Evolutionary conservation across 2,113 vertebrate species (phyloP).

Genomic region (Otus sunia): DNA sequence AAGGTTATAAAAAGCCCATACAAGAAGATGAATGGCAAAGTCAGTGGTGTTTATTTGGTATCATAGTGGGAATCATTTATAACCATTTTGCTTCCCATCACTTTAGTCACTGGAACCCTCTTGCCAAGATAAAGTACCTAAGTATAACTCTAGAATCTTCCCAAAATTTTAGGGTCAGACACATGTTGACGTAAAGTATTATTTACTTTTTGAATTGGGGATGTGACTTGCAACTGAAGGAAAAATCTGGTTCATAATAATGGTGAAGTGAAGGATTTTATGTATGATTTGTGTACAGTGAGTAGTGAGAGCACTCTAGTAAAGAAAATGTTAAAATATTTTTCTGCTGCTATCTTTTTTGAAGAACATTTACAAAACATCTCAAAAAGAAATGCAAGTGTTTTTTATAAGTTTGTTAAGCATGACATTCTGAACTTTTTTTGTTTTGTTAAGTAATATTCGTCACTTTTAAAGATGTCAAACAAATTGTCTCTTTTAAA

Average conservation of each 20-base stretch:
- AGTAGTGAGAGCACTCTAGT: neutral
- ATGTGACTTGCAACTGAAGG: neutral
- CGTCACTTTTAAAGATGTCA: conserved; percentile 36
- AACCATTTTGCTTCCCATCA: neutral
- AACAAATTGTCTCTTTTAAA: conserved; percentile 16
- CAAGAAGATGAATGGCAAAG: neutral
- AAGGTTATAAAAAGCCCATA: neutral
- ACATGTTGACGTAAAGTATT: neutral
- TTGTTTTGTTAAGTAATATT: conserved; percentile 47
- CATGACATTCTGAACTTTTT: neutral
- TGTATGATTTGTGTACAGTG: neutral
- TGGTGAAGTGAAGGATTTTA: neutral
- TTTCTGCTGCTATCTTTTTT: neutral
- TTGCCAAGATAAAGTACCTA: neutral
- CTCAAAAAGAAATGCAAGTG: neutral
- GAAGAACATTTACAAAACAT: neutral
- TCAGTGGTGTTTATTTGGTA: neutral
- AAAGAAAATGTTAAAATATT: neutral
- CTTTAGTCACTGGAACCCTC: neutral
- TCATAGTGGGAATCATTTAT: neutral
- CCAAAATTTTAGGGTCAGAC: neutral
- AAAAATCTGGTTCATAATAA: neutral
- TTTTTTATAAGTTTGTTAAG: conserved; percentile 33
- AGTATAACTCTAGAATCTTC: neutral
- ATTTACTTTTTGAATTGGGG: neutral